Evolutionary conservation across 2,888 invertebrate species (phyloP), one percentile per base, ranked within the genome.

Genomic region (Oscheius onirici): DNA sequence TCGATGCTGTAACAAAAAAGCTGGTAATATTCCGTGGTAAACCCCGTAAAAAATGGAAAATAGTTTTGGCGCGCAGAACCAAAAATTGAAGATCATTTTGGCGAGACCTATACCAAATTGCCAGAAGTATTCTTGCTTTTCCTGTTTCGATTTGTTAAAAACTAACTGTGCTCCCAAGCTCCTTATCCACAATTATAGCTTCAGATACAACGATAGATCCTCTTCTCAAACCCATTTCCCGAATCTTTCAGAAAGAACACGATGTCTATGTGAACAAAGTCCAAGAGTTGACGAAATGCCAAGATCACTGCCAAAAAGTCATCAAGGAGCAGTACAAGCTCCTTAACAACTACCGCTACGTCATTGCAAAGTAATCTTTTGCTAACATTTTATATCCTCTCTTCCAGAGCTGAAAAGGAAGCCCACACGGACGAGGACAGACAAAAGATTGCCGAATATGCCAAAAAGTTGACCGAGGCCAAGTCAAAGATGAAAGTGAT

Each of bases 281-380:
- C 67, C 85, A 88, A 10, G 88, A 89, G 52, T 80, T 89, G 77
- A 86, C 85, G 40, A 77, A 81, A 24, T 73, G 83, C 8, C 90
- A 90, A 82, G 87, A 88, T 61, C 86, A 93, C 91, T 95, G 95
- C 89, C 90, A 93, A 84, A 93, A 93, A 88, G 94, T 94, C 86
- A 92, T 97, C 80, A 92, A 92, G 81, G 96, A 97, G 89, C 96
- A 97, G 88, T 92, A 93, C 83, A 96, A 97, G 89, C 92, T 95
- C 75, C 92, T 96, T 90, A 92, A 92, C 49, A 91, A 93, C 87
- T 34, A 34, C 8, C 34, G 34, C 34, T 34, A 34, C 34, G 34
- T 34, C 34, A 34, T 93, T 97, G 86, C 90, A 91, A 41, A 92
- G 92, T 83, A 91, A 92, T 65, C 88, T 95, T 95, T 95, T 90